Evolutionary conservation across 2,113 vertebrate genomes (phyloP).

Genomic region (Antigone vipio): DNA sequence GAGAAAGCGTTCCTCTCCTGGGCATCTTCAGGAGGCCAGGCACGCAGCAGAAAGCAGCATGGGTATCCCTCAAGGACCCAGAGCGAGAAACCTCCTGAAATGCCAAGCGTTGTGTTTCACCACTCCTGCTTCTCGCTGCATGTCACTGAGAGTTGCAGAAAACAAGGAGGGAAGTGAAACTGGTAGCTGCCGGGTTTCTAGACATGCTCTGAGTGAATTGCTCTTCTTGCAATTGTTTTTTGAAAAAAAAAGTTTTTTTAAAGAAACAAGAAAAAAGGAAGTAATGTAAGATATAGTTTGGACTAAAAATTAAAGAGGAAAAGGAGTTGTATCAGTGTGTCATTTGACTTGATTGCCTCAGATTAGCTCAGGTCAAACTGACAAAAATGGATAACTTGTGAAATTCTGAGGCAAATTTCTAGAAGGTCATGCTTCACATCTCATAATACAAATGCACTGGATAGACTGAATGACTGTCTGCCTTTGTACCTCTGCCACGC

Average conservation of each 20-base stretch:
- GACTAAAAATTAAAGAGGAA: not conserved
- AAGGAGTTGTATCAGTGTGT: not conserved
- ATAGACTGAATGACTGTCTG: not conserved
- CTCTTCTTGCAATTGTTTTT: not conserved
- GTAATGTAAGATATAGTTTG: not conserved
- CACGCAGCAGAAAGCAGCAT: not conserved
- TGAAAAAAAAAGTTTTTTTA: not conserved
- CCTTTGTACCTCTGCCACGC: not conserved
- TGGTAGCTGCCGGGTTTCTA: not conserved
- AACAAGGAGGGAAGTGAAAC: slow-evolving; percentile 20
- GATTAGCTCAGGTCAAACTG: not conserved
- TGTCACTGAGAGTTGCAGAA: not conserved
- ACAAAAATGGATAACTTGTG: not conserved
- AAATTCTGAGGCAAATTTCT: not conserved
- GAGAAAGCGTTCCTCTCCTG: not conserved
- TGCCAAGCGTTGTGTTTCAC: not conserved
- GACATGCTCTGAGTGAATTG: not conserved
- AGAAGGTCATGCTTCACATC: not conserved
- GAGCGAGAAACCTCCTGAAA: not conserved
- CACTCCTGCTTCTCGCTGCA: not conserved
- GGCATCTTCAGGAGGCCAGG: slow-evolving; percentile 39
- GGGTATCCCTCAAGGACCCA: not conserved
- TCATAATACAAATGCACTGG: not conserved
- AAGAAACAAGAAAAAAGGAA: not conserved
- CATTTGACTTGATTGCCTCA: not conserved